A percentile compares a stretch with the other conserved stretches of the same genome.
Evolutionary conservation across 2,113 vertebrate species (phyloP).

Genomic region (Irena cyanogastra): DNA sequence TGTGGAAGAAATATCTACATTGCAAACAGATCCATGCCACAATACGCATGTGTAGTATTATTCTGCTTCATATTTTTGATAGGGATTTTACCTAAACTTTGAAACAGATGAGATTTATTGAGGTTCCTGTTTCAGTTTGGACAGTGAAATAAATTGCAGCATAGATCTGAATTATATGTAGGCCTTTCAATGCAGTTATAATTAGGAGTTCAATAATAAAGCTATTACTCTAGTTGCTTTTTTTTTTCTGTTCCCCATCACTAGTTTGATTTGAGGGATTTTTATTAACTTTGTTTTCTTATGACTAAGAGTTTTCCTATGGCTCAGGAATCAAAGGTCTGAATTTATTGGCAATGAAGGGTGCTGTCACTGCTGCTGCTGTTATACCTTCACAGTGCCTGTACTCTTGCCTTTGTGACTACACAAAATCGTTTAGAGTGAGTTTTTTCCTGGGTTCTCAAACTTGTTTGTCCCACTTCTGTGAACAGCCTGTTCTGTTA

Average conservation of each 20-base stretch:
- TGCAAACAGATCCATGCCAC: neutral
- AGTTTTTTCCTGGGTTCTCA: neutral
- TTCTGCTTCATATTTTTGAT: neutral
- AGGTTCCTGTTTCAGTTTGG: neutral
- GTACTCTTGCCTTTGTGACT: neutral
- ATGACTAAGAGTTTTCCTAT: neutral
- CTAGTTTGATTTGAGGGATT: neutral
- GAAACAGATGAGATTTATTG: neutral
- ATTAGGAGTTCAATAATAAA: neutral
- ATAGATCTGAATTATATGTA: neutral
- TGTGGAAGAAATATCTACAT: neutral
- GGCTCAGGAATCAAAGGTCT: neutral
- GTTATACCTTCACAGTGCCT: neutral
- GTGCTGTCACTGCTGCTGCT: neutral
- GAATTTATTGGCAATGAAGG: neutral
- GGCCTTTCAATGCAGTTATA: neutral
- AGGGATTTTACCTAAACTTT: neutral
- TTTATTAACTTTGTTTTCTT: neutral
- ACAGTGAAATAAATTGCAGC: neutral
- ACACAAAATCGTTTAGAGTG: neutral
- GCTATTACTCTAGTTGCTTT: neutral
- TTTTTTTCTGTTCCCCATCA: neutral
- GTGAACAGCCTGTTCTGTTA: neutral
- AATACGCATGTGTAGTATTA: neutral
- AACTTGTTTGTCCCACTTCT: neutral